Evolutionary conservation across 2,113 vertebrate species (phyloP).

Genomic region (Gasterosteus nipponicus): DNA sequence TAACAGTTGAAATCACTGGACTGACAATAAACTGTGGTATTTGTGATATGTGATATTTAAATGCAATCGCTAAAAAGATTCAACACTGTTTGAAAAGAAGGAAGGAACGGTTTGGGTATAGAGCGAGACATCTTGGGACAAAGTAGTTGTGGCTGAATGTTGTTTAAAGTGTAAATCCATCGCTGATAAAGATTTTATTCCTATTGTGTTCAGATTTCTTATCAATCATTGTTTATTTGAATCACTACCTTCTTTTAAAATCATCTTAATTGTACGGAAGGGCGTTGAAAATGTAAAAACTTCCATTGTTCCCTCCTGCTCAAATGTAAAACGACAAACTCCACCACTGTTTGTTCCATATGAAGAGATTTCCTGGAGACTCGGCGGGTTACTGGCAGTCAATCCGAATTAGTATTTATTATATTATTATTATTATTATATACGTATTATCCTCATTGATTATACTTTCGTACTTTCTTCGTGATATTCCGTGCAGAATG

Average conservation of each 20-base stretch:
- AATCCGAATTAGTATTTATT: neutral
- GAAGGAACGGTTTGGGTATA: neutral
- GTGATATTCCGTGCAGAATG: neutral
- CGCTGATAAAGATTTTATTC: neutral
- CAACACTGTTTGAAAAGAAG: neutral
- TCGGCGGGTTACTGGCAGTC: neutral
- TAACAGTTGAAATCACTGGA: neutral
- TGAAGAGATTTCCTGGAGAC: neutral
- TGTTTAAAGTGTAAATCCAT: neutral
- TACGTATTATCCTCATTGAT: too few relatives aligned
- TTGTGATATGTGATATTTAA: conserved; percentile 5
- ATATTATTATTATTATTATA: too few relatives aligned
- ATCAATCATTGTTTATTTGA: conserved; percentile 1
- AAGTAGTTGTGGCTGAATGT: neutral
- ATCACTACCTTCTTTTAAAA: conserved; percentile 8
- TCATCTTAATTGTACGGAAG: neutral
- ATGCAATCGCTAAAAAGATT: neutral
- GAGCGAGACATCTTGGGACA: neutral
- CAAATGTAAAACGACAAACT: neutral
- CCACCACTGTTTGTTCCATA: neutral
- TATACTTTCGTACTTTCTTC: neutral
- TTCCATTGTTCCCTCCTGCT: neutral
- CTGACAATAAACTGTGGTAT: neutral
- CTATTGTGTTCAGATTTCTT: neutral
- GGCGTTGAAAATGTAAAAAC: neutral